phyloP scores from a whole-genome alignment of 2,888 invertebrate species.

The Aricia artaxerxes region DNA sequence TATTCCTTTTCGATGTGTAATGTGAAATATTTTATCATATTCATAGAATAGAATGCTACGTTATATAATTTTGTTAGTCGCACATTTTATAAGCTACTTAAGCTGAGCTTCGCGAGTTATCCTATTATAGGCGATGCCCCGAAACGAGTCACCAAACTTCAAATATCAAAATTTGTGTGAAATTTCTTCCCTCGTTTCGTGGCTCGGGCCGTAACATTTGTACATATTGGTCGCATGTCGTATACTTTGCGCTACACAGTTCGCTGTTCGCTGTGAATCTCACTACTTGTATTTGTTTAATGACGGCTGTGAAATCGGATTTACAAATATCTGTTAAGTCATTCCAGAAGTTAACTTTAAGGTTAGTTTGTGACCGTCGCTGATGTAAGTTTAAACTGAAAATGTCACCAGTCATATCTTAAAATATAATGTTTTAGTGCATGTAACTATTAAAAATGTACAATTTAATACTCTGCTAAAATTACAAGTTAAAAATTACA shows the following conservation, averaged over 20 bases:
- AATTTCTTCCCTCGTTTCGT: background rate
- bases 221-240: conserved; percentile 1
- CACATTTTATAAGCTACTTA: background rate
- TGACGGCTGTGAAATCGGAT: conserved; percentile 28
- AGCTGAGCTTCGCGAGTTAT: background rate
- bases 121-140: background rate
- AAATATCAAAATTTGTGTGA: background rate
- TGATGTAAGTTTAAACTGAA: conserved; percentile 15
- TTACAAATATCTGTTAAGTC: conserved; percentile 26
- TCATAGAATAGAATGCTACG: background rate
- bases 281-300: conserved; percentile 25
- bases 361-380: background rate
- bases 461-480: conserved; percentile 8
- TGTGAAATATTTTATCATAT: background rate
- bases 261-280: conserved; percentile 16
- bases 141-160: background rate
- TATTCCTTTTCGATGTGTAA: conserved; percentile 2
- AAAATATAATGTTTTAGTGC: background rate
- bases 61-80: background rate
- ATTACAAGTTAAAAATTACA: background rate
- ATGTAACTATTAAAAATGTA: background rate
- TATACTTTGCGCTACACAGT: background rate
- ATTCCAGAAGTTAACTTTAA: conserved; percentile 20
- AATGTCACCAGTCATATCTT: conserved; percentile 15
- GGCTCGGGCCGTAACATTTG: background rate